These are phyloP conservation scores for Chalcis sispes DNA, from an alignment of 2,888 invertebrate genomes.

Conservation along the genomic window DNA sequence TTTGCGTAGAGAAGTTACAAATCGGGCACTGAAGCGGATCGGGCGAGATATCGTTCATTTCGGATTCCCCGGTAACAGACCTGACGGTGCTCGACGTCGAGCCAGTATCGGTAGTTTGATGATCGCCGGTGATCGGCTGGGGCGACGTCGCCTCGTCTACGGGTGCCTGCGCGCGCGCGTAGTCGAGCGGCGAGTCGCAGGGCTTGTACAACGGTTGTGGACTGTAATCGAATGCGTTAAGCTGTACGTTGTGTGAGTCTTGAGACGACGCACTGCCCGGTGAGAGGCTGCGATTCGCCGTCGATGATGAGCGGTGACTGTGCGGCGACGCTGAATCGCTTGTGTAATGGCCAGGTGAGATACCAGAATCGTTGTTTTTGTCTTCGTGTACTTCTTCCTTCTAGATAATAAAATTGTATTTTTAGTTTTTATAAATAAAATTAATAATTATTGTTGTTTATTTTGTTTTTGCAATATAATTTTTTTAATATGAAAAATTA, in stretches of 20 bases:
- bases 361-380: constrained; percentile 69
- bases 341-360: constrained; percentile 70
- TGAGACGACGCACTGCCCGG: constrained; percentile 56
- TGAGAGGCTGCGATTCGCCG: constrained; percentile 63
- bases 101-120: background rate
- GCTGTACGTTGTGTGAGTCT: constrained; percentile 12
- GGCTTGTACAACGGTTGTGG: constrained; percentile 58
- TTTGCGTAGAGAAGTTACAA: constrained; percentile 75
- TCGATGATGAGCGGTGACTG: constrained; percentile 64
- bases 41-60: constrained; percentile 23
- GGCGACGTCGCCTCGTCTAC: constrained; percentile 52
- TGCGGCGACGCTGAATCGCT: constrained; percentile 66
- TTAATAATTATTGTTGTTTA: too few relatives aligned
- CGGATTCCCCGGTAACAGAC: background rate
- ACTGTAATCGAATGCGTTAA: constrained; percentile 31
- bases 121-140: constrained; percentile 10
- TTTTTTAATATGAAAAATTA: too few relatives aligned
- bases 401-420: background rate
- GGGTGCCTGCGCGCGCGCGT: constrained; percentile 57
- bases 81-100: constrained; percentile 5
- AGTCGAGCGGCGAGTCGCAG: constrained; percentile 55
- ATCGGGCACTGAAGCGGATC: constrained; percentile 77
- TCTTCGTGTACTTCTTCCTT: constrained; percentile 55
- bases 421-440: too few relatives aligned
- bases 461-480: too few relatives aligned